These are phyloP conservation scores for Gorilla gorilla DNA, from an alignment of 2,113 vertebrate genomes.

Conservation along the genomic window DNA sequence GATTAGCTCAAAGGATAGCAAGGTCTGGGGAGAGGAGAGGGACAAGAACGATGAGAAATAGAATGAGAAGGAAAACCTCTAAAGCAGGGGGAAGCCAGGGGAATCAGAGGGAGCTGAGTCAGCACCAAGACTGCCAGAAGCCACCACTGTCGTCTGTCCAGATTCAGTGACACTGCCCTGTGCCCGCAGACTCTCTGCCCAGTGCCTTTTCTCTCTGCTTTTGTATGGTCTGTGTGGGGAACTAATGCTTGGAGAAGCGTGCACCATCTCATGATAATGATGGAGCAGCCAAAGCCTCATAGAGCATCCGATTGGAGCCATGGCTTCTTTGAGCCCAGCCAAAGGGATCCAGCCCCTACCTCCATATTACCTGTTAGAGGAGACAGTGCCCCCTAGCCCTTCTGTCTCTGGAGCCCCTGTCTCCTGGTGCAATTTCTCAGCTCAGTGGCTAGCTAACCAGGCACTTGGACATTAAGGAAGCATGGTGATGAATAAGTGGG, in stretches of 20 bases:
- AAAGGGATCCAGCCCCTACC: no score
- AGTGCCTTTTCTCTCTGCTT: background rate
- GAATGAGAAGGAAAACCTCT: background rate
- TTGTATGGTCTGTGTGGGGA: background rate
- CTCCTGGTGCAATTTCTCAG: background rate
- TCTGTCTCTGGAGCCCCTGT: background rate
- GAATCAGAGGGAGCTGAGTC: background rate
- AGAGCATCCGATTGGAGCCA: accelerated
- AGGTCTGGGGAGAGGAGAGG: no score
- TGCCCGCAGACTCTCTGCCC: no score
- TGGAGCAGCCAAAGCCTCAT: no score
- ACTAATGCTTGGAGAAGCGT: background rate
- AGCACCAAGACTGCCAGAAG: background rate
- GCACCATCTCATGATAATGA: background rate
- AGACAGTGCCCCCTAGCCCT: background rate
- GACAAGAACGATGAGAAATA: accelerated
- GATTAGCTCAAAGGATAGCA: background rate
- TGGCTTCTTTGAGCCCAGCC: no score
- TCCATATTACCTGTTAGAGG: background rate
- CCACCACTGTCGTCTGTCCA: background rate
- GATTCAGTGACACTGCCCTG: background rate
- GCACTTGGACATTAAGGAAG: background rate
- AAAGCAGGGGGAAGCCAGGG: background rate
- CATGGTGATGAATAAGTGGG: background rate
- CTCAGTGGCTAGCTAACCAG: background rate